phyloP scores from a whole-genome alignment of 2,797 vertebrate genomes.

The Buceros bicornis region DNA sequence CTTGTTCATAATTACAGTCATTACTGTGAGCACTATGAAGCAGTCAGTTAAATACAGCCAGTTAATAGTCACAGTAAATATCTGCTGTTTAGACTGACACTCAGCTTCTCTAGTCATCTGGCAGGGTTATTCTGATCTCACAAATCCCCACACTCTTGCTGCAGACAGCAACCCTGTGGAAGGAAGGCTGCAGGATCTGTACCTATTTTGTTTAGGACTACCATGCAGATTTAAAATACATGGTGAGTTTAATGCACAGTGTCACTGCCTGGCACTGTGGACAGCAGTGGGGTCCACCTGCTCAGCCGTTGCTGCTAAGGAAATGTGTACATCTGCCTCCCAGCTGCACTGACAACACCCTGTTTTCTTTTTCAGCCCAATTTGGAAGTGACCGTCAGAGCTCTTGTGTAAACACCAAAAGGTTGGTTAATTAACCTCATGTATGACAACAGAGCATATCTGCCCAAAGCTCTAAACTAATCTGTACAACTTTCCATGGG shows the following conservation, averaged over 20 bases:
- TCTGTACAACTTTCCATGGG: not conserved
- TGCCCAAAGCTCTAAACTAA: not conserved
- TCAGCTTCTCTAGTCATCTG: not conserved
- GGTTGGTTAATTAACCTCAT: not conserved
- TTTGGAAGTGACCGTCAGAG: not conserved
- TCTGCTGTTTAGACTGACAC: not conserved
- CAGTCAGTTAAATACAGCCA: not conserved
- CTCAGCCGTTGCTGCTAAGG: not conserved
- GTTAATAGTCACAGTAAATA: not conserved
- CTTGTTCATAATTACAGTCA: not conserved
- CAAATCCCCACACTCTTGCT: not conserved
- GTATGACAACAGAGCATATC: not conserved
- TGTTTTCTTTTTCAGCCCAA: not conserved
- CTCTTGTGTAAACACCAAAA: not conserved
- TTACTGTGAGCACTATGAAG: not conserved
- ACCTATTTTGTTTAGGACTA: not conserved
- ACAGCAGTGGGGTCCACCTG: not conserved
- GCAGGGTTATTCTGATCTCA: not conserved
- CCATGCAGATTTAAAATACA: not conserved
- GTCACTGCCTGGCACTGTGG: not conserved
- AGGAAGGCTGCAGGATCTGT: not conserved
- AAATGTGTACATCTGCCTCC: not conserved
- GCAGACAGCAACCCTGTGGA: not conserved
- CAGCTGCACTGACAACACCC: not conserved
- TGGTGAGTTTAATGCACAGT: fast-evolving